Percentiles rank a stretch among this genome's conserved stretches.
These are phyloP conservation scores for Cirrhinus mrigala DNA, from an alignment of 2,797 vertebrate species.

Conservation along the genomic window DNA sequence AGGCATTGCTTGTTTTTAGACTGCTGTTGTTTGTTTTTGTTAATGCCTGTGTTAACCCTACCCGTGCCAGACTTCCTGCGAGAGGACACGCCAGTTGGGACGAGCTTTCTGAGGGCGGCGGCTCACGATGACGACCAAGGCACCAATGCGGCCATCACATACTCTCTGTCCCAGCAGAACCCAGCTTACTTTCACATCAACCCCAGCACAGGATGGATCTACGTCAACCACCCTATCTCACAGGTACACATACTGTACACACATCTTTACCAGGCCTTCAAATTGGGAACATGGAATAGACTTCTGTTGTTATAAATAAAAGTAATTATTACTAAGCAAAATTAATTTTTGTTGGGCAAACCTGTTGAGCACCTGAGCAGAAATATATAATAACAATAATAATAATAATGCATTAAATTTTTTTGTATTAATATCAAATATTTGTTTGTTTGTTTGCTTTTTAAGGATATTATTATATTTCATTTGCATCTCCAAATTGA, in stretches of 20 bases:
- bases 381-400: no score
- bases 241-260: slow-evolving; percentile 75
- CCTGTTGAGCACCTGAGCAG: neutral
- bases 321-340: neutral
- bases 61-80: slow-evolving; percentile 83
- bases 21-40: slow-evolving; percentile 52
- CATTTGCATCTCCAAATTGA: neutral
- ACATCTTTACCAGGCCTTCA: neutral
- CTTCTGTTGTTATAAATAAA: neutral
- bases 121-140: slow-evolving; percentile 91
- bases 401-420: no score
- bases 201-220: slow-evolving; percentile 89
- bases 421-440: no score
- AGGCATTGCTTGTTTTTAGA: slow-evolving; percentile 28
- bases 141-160: slow-evolving; percentile 85
- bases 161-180: slow-evolving; percentile 81
- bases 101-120: slow-evolving; percentile 84
- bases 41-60: slow-evolving; percentile 42
- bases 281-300: neutral
- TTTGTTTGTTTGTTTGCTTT: no score
- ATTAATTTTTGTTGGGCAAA: neutral
- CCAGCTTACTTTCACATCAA: slow-evolving; percentile 88
- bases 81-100: slow-evolving; percentile 86
- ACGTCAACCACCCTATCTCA: slow-evolving; percentile 83
- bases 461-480: no score